phyloP scores from a whole-genome alignment of 2,797 vertebrate genomes.

The Phaenicophaeus curvirostris region DNA sequence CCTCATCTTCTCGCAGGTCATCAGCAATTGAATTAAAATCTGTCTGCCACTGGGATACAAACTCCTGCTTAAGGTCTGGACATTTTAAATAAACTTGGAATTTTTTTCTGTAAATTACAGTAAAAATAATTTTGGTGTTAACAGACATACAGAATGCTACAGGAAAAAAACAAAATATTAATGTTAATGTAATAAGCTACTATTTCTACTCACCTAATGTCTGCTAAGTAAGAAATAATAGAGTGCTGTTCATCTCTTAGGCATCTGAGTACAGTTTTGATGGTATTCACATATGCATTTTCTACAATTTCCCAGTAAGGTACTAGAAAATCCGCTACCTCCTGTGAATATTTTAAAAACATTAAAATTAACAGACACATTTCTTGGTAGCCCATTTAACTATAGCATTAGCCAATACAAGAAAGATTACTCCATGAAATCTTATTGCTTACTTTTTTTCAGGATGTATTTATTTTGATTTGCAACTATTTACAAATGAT shows the following conservation, averaged over 20 bases:
- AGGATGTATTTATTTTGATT: neutral
- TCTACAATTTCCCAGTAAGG: slow-evolving; percentile 86
- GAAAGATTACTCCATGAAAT: neutral
- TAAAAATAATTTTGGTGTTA: neutral
- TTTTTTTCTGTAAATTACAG: slow-evolving; percentile 56
- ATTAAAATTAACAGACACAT: neutral
- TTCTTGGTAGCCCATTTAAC: neutral
- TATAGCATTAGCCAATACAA: neutral
- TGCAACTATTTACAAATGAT: neutral
- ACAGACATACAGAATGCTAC: neutral
- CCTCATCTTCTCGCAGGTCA: slow-evolving; percentile 87
- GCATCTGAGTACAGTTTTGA: slow-evolving; percentile 84
- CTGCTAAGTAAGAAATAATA: slow-evolving; percentile 80
- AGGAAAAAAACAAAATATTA: neutral
- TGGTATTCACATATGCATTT: slow-evolving; percentile 77
- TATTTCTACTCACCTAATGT: slow-evolving; percentile 80
- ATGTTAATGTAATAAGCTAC: neutral
- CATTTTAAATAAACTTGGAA: slow-evolving; percentile 82
- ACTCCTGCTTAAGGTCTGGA: slow-evolving; percentile 89
- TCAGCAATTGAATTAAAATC: slow-evolving; percentile 87
- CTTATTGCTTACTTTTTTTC: neutral
- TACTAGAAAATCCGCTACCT: slow-evolving; percentile 80
- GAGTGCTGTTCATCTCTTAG: slow-evolving; percentile 78
- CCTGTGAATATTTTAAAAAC: slow-evolving; percentile 77
- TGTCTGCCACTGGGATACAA: slow-evolving; percentile 89